These are phyloP conservation scores for Tokudaia muenninki DNA, from an alignment of 2,797 vertebrate species.

Conservation along the genomic window DNA sequence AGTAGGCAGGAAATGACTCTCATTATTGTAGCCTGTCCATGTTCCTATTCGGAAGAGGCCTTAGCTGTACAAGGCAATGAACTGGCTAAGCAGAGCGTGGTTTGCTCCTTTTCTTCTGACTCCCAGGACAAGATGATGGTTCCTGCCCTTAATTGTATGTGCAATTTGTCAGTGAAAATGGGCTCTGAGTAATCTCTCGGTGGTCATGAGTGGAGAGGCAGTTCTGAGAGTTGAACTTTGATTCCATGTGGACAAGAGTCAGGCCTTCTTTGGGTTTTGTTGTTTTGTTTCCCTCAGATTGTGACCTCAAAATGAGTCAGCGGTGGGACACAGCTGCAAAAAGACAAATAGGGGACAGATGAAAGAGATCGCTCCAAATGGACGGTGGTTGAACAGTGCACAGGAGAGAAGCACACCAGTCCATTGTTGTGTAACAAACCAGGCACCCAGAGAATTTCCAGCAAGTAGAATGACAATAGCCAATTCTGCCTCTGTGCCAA, in stretches of 20 bases:
- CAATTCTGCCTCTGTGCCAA: no score
- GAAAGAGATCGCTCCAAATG: background rate
- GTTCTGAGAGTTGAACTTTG: constrained; percentile 54
- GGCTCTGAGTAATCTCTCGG: constrained; percentile 14
- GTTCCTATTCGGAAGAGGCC: constrained; percentile 49
- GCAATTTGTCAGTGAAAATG: constrained; percentile 43
- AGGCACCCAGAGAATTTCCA: background rate
- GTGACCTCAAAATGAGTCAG: constrained; percentile 50
- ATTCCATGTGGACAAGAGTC: background rate
- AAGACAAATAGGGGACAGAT: background rate
- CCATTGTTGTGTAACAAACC: background rate
- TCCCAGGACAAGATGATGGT: constrained; percentile 17
- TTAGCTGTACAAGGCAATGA: constrained; percentile 6
- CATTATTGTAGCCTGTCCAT: background rate
- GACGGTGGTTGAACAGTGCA: background rate
- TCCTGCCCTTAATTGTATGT: constrained; percentile 42
- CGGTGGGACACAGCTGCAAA: background rate
- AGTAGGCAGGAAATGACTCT: constrained; percentile 55
- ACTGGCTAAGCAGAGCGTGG: constrained; percentile 38
- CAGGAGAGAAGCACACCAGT: background rate
- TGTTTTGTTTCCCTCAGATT: background rate
- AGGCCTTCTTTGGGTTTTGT: background rate
- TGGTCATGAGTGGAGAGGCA: background rate
- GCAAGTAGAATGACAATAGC: background rate
- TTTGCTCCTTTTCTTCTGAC: constrained; percentile 65